Base-by-base conservation (phyloP, 2,888 invertebrate species). In the Cataglyphis albicans region DNA sequence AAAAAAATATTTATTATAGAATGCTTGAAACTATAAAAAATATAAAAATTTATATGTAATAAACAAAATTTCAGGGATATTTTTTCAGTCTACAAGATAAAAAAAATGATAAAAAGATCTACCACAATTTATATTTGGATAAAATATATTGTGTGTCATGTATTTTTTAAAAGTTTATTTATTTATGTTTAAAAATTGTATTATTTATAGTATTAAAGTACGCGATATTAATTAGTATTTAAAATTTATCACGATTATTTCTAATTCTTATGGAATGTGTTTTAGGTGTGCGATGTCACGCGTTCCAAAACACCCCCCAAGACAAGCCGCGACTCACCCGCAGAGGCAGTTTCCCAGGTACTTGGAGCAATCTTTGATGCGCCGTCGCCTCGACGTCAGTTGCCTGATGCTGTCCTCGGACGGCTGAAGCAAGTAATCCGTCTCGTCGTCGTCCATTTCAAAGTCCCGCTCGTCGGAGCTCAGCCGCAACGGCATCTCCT, bases 391-490 rank as follows among this genome's bases (percentile, higher is more conserved):
- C 18, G 90, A 89, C 59, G 91, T 90, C 68, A 93, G 84, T 3
- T 93, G 91, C 73, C 93, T 86, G 72, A 94, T 92, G 87, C 92
- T 94, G 63, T 93, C 94, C 82, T 93, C 94, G 65, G 91, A 89
- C 5, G 94, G 92, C 41, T 94, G 94, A 38, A 94, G 90, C 67
- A 94, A 92, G 89, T 94, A 94, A 84, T 94, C 94, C 0, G 94
- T 94, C 84, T 94, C 94, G 81, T 94, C 94, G 85, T 94, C 94
- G 86, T 94, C 94, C 94, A 94, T 94, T 90, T 94, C 94, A 90
- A 94, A 94, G 88, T 94, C 93, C 87, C 92, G 93, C 90, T 94
- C 94, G 67, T 94, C 94, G 61, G 94, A 92, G 88, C 93, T 94
- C 55, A 94, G 89, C 82, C 93, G 91, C 84, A 94, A 82, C 87